A percentile compares a stretch with the other conserved stretches of the same genome.
Evolutionary conservation across 2,797 vertebrate genomes (phyloP).

Genomic region (Tragopan temminckii): DNA sequence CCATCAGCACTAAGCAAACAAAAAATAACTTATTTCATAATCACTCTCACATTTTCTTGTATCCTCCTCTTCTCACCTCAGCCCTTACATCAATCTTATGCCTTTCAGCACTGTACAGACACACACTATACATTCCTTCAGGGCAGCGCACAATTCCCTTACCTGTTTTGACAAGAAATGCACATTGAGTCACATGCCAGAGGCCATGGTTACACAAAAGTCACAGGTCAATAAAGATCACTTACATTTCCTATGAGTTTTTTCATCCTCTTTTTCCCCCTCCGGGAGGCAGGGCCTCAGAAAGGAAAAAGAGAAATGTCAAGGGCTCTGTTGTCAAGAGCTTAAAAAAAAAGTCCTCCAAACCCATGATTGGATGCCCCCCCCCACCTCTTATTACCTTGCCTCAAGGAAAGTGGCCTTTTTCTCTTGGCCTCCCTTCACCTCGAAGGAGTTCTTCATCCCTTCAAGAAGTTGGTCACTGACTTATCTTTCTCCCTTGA

Average conservation of each 20-base stretch:
- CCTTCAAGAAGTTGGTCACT: conserved; percentile 74
- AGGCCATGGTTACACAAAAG: conserved; percentile 79
- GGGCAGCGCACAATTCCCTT: conserved; percentile 72
- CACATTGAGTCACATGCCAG: conserved; percentile 67
- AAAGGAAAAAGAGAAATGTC: conserved; percentile 77
- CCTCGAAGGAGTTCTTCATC: conserved; percentile 50
- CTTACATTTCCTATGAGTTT: conserved; percentile 75
- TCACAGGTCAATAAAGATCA: conserved; percentile 81
- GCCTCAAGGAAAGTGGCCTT: conserved; percentile 77
- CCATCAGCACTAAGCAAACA: background rate
- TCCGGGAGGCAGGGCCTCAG: conserved; percentile 31
- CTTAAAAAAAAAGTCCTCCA: conserved; percentile 44
- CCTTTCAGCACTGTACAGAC: conserved; percentile 53
- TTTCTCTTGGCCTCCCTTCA: conserved; percentile 53
- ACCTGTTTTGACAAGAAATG: conserved; percentile 80
- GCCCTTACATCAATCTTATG: conserved; percentile 55
- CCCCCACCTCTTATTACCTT: conserved; percentile 67
- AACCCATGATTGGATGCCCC: conserved; percentile 38
- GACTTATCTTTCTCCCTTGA: conserved; percentile 69
- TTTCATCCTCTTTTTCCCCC: conserved; percentile 71
- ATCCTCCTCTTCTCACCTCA: conserved; percentile 55
- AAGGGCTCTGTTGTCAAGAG: conserved; percentile 65
- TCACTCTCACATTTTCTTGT: background rate
- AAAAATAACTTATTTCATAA: conserved; percentile 14
- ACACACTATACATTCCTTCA: conserved; percentile 62